Evolutionary conservation across 2,797 vertebrate genomes (phyloP), one percentile per base, ranked within the genome.

Genomic region (Anniella stebbinsi): DNA sequence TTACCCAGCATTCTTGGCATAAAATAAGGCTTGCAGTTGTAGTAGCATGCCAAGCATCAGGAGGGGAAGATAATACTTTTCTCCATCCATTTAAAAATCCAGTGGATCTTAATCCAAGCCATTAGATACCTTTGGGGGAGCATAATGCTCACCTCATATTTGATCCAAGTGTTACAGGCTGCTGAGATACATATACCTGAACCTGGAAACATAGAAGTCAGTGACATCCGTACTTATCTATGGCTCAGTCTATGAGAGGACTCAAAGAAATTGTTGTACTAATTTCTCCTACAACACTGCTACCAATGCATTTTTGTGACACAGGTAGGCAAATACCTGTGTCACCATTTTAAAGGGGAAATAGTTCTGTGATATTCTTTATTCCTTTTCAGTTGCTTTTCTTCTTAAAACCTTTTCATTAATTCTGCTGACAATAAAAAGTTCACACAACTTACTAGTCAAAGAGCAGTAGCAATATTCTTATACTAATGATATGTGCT

Each of bases 381-480:
- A 36, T 75, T 75, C 8, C 73, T 75, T 75, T 75, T 75, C 73
- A 75, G 73, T 75, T 75, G 73, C 90, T 86, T 7, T 0, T 18
- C 15, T 48, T 86, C 87, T 90, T 77, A 1, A 75, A 90, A 81
- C 17, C 83, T 4, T 48, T 72, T 88, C 3, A 76, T 78, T 30
- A 91, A 72, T 84, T 23, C 21, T 54, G 91, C 51, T 75, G 89
- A n/a, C 18, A 17, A 75, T 60, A 28, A 86, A 38, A 86, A 28
- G 45, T 57, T 54, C 48, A 73, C 28, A n/a, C 83, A 70, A n/a
- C 36, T 21, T 33, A n/a, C 21, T 36, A 85, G 67, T 57, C 48
- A 85, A 70, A 83, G 41, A 8, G 13, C 38, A 69, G 36, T 23
- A 57, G 10, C n/a, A 54, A 57, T 21, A 86, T 30, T 51, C 11